Conservation (phyloP, 2,113 vertebrate species). For the Turdus rufiventris region DNA sequence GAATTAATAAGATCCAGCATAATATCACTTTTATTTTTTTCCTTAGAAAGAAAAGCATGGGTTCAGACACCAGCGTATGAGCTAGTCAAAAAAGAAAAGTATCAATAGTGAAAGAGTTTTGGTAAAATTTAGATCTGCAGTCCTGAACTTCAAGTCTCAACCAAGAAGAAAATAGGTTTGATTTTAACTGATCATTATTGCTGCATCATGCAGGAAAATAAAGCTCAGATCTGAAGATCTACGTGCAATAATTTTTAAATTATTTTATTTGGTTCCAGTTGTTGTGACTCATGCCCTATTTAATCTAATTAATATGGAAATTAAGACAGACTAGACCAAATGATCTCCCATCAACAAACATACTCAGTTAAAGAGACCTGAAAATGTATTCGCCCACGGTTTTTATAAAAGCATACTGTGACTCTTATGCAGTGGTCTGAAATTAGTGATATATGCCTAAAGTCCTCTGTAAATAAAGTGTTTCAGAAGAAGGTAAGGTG, state of each 20-base stretch:
- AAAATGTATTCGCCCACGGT: not conserved
- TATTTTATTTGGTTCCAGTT: not conserved
- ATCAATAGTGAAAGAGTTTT: not conserved
- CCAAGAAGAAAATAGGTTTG: not conserved
- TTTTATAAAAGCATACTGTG: not conserved
- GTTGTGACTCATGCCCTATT: not conserved
- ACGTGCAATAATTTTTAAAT: not conserved
- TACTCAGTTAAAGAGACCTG: not conserved
- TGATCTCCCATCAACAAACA: not conserved
- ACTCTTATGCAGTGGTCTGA: not conserved
- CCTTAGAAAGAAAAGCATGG: accelerated
- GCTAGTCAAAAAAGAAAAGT: accelerated
- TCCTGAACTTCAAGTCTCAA: not conserved
- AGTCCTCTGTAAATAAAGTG: not conserved
- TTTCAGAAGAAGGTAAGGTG: not conserved
- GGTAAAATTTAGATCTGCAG: not conserved
- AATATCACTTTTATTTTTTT: not conserved
- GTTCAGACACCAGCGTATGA: not conserved
- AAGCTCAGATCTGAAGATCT: not conserved
- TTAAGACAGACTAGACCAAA: not conserved
- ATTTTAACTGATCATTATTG: not conserved
- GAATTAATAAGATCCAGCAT: not conserved
- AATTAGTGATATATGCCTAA: not conserved
- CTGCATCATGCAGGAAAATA: not conserved
- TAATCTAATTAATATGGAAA: not conserved